Percentiles rank a stretch among this genome's conserved stretches.
phyloP scores from a whole-genome alignment of 2,797 vertebrate genomes.

The Diceros bicornis region DNA sequence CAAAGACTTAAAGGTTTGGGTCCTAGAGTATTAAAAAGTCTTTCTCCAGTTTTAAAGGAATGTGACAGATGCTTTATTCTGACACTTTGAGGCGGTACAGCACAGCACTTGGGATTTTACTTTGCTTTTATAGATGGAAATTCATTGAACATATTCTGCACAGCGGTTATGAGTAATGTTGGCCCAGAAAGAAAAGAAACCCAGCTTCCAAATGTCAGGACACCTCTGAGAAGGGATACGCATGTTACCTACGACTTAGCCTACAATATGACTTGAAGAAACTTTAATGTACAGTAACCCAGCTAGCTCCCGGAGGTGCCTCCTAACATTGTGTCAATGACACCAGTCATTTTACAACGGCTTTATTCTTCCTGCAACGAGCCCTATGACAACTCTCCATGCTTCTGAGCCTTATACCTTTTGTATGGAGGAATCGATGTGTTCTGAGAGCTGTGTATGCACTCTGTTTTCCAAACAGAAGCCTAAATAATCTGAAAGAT shows the following conservation, averaged over 20 bases:
- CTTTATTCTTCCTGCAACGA: neutral
- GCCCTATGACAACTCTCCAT: neutral
- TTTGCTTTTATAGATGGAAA: slow-evolving; percentile 64
- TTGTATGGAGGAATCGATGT: neutral
- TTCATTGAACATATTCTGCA: slow-evolving; percentile 67
- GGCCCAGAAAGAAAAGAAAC: slow-evolving; percentile 63
- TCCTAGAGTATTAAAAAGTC: neutral
- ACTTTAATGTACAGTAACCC: neutral
- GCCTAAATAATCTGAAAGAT: neutral
- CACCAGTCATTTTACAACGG: neutral
- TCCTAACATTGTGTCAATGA: slow-evolving; percentile 1
- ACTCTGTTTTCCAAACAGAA: neutral
- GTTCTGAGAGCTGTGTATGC: neutral
- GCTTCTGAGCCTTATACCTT: neutral
- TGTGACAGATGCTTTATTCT: slow-evolving; percentile 53
- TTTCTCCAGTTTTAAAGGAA: slow-evolving; percentile 16
- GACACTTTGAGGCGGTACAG: slow-evolving; percentile 36
- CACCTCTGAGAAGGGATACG: slow-evolving; percentile 42
- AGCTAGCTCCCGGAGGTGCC: neutral
- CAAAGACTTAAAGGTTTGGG: neutral
- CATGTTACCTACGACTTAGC: neutral
- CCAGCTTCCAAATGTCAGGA: slow-evolving; percentile 47
- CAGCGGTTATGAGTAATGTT: slow-evolving; percentile 47
- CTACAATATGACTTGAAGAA: neutral
- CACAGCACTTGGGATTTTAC: slow-evolving; percentile 30